Evolutionary conservation across 2,113 vertebrate species (phyloP).

Genomic region (Naja naja): DNA sequence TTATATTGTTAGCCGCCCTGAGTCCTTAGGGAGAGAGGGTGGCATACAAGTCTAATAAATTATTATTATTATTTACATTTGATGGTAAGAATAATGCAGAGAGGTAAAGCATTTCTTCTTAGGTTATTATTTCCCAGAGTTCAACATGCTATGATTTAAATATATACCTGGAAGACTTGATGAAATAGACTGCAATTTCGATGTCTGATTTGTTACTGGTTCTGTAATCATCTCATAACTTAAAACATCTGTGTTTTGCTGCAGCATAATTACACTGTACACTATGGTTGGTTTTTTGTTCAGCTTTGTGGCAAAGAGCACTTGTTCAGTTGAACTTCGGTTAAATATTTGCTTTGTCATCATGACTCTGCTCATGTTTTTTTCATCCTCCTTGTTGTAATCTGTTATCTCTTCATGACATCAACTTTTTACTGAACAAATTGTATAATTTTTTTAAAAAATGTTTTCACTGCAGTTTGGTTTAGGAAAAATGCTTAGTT

Average conservation of each 20-base stretch:
- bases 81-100: neutral
- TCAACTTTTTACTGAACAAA: constrained; percentile 5
- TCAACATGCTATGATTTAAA: neutral
- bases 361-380: constrained; percentile 41
- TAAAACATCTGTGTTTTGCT: rapidly evolving
- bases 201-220: neutral
- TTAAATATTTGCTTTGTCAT: constrained; percentile 71
- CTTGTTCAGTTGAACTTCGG: constrained; percentile 13
- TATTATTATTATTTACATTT: no score
- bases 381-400: constrained; percentile 25
- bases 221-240: neutral
- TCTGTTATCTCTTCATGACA: constrained; percentile 41
- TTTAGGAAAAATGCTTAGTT: neutral
- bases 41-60: no score
- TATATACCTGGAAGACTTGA: neutral
- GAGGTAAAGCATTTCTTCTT: neutral
- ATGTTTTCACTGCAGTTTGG: rapidly evolving
- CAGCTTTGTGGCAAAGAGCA: neutral
- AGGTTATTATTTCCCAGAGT: neutral
- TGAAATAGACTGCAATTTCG: neutral
- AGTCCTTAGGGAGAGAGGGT: no score
- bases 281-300: neutral
- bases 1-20: no score
- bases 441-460: neutral
- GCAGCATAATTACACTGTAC: neutral